Base-by-base conservation (phyloP, 2,888 invertebrate genomes). In the Apomyelois bistriatella region DNA sequence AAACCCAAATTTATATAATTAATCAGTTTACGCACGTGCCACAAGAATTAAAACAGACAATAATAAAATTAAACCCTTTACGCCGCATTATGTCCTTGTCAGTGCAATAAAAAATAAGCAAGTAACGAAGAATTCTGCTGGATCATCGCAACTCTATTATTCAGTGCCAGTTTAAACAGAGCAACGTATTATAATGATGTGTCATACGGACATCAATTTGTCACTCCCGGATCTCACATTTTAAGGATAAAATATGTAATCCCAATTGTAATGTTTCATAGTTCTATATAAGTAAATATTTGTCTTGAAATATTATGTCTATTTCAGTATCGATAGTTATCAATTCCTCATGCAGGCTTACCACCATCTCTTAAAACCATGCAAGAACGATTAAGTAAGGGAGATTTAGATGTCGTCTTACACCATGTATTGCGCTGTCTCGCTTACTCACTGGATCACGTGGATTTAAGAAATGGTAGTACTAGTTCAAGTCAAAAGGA, bases 131-230 rank as follows among this genome's bases (percentile, higher is more conserved):
- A 42, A 68, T 71, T 58, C 10, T 72, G 85, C 79, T 53, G 52
- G 59, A 72, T 88, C 88, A 87, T 72, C 61, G 68, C 66, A 53
- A 60, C 71, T 81, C 79, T 82, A 85, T 86, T 80, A 87, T 79
- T 87, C 83, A 86, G 72, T 78, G 80, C 72, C 81, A 75, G 72
- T 79, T 76, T 75, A 74, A 73, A 72, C 68, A 65, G 58, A 66
- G 62, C 56, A 61, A 58, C 58, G 58, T 63, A 72, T 70, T 68
- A 72, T 73, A 74, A 70, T 64, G 70, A 66, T 67, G 67, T 64
- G 76, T 80, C 77, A 77, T 72, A 71, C 62, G 66, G 66, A 62
- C 67, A 72, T 79, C 82, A 79, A 82, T 84, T 84, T 84, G 82
- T 85, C 83, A 82, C 79, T 75, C 84, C 85, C 84, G 84, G 82